These are phyloP conservation scores for Sinella curviseta DNA, from an alignment of 1,140 invertebrate genomes.

Conservation along the genomic window DNA sequence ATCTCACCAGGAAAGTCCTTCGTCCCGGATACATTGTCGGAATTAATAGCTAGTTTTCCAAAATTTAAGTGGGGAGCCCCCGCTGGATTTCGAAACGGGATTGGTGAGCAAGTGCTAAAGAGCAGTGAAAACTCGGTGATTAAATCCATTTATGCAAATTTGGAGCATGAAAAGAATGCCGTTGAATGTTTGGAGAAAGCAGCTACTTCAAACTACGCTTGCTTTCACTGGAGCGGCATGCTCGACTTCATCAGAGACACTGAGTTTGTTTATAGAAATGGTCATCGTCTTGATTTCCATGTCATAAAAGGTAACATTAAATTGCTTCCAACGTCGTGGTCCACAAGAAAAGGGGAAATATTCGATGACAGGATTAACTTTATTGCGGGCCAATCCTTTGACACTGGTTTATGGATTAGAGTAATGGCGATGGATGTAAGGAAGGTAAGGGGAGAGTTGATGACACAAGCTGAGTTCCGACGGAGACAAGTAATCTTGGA, in stretches of 20 bases:
- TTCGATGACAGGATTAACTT: not conserved
- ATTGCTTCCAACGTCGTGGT: not conserved
- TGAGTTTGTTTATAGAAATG: not conserved
- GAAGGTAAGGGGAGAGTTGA: not conserved
- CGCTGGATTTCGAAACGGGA: too few relatives aligned
- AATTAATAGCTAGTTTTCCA: not conserved
- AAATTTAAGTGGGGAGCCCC: not conserved
- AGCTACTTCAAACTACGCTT: not conserved
- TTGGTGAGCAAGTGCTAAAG: too few relatives aligned
- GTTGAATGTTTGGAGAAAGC: not conserved
- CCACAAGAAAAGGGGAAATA: not conserved
- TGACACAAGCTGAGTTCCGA: not conserved
- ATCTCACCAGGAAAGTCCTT: not conserved
- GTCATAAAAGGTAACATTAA: not conserved
- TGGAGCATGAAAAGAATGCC: too few relatives aligned
- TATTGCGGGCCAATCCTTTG: not conserved
- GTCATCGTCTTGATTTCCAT: not conserved
- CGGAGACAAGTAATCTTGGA: not conserved
- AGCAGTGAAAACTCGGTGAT: too few relatives aligned
- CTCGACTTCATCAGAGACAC: not conserved
- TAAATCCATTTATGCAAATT: too few relatives aligned
- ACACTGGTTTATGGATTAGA: not conserved
- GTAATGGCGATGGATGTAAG: not conserved
- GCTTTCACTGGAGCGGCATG: not conserved
- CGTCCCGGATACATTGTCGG: not conserved